Evolutionary conservation across 2,888 invertebrate genomes (phyloP).

Genomic region (Thera britannica): DNA sequence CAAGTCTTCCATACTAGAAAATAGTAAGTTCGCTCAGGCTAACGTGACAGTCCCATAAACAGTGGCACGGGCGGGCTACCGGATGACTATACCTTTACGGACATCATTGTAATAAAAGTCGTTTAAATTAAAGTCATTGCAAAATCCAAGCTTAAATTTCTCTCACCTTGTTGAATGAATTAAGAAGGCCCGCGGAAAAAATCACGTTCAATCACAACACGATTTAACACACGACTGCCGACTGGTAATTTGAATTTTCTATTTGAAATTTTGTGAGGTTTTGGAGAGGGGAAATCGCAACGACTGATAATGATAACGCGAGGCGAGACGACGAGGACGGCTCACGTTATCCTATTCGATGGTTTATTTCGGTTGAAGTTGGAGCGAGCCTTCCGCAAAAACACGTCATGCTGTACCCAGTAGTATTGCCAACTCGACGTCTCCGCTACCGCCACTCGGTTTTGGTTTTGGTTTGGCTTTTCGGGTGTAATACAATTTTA

Average conservation of each 20-base stretch:
- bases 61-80: constrained; percentile 48
- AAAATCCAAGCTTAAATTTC: no score
- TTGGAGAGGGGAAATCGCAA: constrained; percentile 43
- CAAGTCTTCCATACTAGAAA: constrained; percentile 79
- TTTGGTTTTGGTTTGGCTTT: no score
- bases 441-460: no score
- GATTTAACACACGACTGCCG: constrained; percentile 45
- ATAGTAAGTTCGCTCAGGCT: constrained; percentile 1
- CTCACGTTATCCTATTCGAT: constrained; percentile 54
- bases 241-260: no score
- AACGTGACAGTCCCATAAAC: constrained; percentile 23
- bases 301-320: constrained; percentile 55
- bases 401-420: constrained; percentile 36
- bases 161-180: constrained; percentile 56
- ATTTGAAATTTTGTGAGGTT: constrained; percentile 44
- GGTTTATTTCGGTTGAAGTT: no score
- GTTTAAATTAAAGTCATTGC: no score
- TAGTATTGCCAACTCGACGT: neutral
- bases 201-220: constrained; percentile 43
- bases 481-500: no score
- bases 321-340: constrained; percentile 32
- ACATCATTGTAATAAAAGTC: constrained; percentile 49
- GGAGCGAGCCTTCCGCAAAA: constrained; percentile 37
- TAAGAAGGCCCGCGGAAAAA: constrained; percentile 30
- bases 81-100: constrained; percentile 60